Conservation (phyloP, 1,140 invertebrate species). For the Drosophila takahashii region DNA sequence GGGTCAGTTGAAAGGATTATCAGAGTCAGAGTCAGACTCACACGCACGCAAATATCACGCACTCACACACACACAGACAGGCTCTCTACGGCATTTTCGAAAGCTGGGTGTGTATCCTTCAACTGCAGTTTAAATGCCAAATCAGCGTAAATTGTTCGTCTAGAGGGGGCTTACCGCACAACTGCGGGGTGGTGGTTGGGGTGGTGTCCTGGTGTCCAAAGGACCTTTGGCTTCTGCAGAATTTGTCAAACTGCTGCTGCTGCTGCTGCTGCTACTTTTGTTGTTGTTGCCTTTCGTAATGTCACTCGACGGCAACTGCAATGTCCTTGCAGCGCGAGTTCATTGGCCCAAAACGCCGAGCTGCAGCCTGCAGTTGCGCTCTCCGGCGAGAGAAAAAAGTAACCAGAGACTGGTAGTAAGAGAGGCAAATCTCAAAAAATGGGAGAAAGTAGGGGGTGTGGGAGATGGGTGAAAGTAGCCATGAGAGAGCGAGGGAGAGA, state of each 20-base stretch:
- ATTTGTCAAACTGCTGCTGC: slow-evolving; percentile 19
- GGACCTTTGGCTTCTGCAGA: slow-evolving; percentile 49
- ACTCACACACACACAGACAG: slow-evolving; percentile 3
- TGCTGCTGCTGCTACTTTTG: not conserved
- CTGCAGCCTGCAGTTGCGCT: slow-evolving; percentile 42
- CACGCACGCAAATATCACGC: slow-evolving; percentile 12
- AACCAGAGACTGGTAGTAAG: not conserved
- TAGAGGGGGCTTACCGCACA: not conserved
- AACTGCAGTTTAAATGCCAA: slow-evolving; percentile 74
- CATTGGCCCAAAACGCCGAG: slow-evolving; percentile 60
- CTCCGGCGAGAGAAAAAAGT: not conserved
- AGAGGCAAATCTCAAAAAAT: not conserved
- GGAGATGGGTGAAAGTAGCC: not conserved
- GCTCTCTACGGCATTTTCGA: not conserved
- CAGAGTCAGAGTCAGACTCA: slow-evolving; percentile 10
- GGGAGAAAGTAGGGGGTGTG: not conserved
- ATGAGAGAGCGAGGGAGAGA: not conserved
- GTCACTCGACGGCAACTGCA: slow-evolving; percentile 55
- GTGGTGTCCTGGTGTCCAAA: slow-evolving; percentile 4
- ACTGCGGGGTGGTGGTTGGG: too few relatives aligned
- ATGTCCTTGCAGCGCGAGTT: slow-evolving; percentile 72
- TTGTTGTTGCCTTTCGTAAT: slow-evolving; percentile 53
- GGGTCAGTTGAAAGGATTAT: slow-evolving; percentile 27
- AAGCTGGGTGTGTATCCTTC: slow-evolving; percentile 58
- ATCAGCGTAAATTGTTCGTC: slow-evolving; percentile 52